Evolutionary conservation across 2,888 invertebrate species (phyloP).

Genomic region (Pyralis farinalis): DNA sequence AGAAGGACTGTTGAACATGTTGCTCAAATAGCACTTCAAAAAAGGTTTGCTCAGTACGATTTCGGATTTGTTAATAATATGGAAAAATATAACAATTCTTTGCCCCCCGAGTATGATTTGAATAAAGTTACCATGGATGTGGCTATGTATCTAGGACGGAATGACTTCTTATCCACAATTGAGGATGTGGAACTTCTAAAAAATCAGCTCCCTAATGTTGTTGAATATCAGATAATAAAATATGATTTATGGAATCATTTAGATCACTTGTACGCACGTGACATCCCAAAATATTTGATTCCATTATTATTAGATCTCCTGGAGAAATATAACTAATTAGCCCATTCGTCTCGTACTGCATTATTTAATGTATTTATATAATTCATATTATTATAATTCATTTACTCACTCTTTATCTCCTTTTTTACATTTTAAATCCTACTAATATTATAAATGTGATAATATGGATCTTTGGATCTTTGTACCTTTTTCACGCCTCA

Average conservation of each 20-base stretch:
- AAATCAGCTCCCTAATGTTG: constrained; percentile 32
- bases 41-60: constrained; percentile 24
- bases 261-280: neutral
- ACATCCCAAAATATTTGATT: neutral
- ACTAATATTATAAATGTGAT: no score
- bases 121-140: constrained; percentile 33
- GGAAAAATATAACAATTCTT: constrained; percentile 23
- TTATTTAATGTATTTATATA: no score
- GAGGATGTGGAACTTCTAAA: constrained; percentile 30
- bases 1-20: constrained; percentile 40
- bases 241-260: constrained; percentile 4
- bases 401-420: no score
- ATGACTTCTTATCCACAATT: constrained; percentile 36
- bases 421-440: no score
- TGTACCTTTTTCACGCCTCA: no score
- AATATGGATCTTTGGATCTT: no score
- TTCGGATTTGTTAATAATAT: constrained; percentile 30
- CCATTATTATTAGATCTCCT: neutral
- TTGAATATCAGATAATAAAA: neutral
- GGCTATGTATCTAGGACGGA: constrained; percentile 32
- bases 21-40: constrained; percentile 28
- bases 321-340: neutral
- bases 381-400: no score
- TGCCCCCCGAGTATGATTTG: constrained; percentile 41
- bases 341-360: no score